Percentiles rank a stretch among this genome's conserved stretches.
These are phyloP conservation scores for Jaculus jaculus DNA, from an alignment of 2,113 vertebrate species.

Conservation along the genomic window DNA sequence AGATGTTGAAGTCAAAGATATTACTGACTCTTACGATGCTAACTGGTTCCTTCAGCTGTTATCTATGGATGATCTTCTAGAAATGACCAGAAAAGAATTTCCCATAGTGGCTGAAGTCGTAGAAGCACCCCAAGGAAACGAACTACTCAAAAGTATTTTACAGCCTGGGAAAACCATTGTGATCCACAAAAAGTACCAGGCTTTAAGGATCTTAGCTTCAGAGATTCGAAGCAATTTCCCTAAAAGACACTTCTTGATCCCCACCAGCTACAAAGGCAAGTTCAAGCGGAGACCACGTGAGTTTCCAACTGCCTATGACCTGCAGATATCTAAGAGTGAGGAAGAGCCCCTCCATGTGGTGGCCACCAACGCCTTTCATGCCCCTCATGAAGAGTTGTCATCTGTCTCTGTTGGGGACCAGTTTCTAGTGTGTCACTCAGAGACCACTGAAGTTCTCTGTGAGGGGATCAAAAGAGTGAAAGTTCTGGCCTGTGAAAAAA, in stretches of 20 bases:
- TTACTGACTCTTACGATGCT: slow-evolving; percentile 86
- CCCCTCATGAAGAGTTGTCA: slow-evolving; percentile 82
- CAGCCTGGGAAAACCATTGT: slow-evolving; percentile 84
- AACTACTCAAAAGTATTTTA: slow-evolving; percentile 78
- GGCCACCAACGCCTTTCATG: slow-evolving; percentile 88
- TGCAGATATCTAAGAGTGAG: slow-evolving; percentile 86
- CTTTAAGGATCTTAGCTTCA: slow-evolving; percentile 87
- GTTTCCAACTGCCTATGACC: slow-evolving; percentile 90
- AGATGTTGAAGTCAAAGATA: slow-evolving; percentile 91
- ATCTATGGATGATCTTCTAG: slow-evolving; percentile 86
- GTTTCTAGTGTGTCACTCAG: slow-evolving; percentile 85
- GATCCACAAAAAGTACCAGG: slow-evolving; percentile 86
- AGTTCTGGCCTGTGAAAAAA: slow-evolving; percentile 87
- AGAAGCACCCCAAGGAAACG: slow-evolving; percentile 78
- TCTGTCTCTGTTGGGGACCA: slow-evolving; percentile 88
- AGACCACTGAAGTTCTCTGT: slow-evolving; percentile 78
- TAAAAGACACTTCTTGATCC: slow-evolving; percentile 90
- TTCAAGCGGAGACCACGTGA: slow-evolving; percentile 89
- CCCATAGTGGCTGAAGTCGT: slow-evolving; percentile 89
- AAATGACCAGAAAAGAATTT: slow-evolving; percentile 86
- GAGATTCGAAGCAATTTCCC: slow-evolving; percentile 87
- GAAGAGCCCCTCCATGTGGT: slow-evolving; percentile 89
- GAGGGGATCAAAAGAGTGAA: slow-evolving; percentile 80
- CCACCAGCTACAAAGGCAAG: slow-evolving; percentile 89
- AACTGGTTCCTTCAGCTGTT: slow-evolving; percentile 87